Conservation (phyloP, 2,888 invertebrate genomes). For the Spilosoma lubricipeda region DNA sequence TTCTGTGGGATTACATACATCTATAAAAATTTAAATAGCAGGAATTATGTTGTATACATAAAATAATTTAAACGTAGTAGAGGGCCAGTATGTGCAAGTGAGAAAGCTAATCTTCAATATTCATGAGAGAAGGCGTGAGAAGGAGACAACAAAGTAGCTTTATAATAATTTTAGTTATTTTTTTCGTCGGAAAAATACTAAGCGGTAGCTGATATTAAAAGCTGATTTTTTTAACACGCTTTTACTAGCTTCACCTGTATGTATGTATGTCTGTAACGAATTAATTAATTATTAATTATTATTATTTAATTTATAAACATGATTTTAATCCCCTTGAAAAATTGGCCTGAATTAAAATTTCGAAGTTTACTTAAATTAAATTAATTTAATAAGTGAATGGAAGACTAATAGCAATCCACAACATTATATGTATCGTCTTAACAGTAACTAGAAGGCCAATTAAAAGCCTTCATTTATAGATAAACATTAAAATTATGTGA, state of each 20-base stretch:
- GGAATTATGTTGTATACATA: neutral
- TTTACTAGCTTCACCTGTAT: neutral
- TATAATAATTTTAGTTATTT: neutral
- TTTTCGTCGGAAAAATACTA: neutral
- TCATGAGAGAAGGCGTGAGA: too few relatives aligned
- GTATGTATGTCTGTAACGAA: too few relatives aligned
- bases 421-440: too few relatives aligned
- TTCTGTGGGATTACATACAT: neutral
- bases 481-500: too few relatives aligned
- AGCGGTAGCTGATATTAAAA: neutral
- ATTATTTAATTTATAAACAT: neutral
- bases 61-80: neutral
- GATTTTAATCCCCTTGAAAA: neutral
- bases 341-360: neutral
- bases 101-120: neutral
- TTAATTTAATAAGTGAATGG: too few relatives aligned
- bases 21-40: neutral
- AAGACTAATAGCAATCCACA: too few relatives aligned
- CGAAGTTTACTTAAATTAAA: too few relatives aligned
- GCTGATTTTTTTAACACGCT: neutral
- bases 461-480: too few relatives aligned
- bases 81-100: neutral
- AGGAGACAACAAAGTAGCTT: neutral
- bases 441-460: too few relatives aligned
- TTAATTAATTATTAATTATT: too few relatives aligned